Base-by-base conservation (phyloP, 2,797 vertebrate genomes). In the Mionectes olivaceus region DNA sequence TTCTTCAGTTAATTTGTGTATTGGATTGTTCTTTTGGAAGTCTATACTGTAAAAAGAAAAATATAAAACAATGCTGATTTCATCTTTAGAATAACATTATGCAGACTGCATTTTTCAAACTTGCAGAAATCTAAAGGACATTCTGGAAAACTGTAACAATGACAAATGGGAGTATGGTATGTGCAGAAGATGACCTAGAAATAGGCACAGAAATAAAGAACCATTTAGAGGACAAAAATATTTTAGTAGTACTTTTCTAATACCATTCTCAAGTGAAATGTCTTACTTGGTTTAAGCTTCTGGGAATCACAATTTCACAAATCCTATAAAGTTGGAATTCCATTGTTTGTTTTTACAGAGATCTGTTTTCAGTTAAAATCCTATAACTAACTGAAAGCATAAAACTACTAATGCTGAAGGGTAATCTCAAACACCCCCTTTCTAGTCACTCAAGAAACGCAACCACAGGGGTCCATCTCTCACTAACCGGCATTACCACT, bases 21-120 rank as follows among this genome's bases (percentile, higher is more conserved):
- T 98, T 18, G 99, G 99, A 88, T 99, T 99, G 94, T 99, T 99
- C 98, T 98, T 99, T 92, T 99, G 99, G 95, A 99, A 99, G 97
- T 99, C 98, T 53, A 97, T 98, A 97, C 99, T 99, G 98, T 78
- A 97, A 98, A 98, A 37, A 67, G 30, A 89, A 97, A 79, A 64
- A 33, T 59, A 75, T 10, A 41, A 60, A 44, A 3, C 12, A 59
- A 56, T 2, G 44, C 8, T 68, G 19, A 71, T 87, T 61, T 65
- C 44, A 61, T 43, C 19, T 32, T 52, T n/a, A 74, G 27, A 70
- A 64, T 24, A 71, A 19, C 22, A 63, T 44, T 60, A 82, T 13
- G 43, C 25, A 89, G 27, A 89, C 56, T 7, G 61, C 1, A 6
- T 76, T 90, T 82, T 71, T 74, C 41, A 80, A 74, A 76, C 52